Evolutionary conservation across 2,888 invertebrate genomes (phyloP), one percentile per base, ranked within the genome.

Genomic region (Drosophila acutilabella): DNA sequence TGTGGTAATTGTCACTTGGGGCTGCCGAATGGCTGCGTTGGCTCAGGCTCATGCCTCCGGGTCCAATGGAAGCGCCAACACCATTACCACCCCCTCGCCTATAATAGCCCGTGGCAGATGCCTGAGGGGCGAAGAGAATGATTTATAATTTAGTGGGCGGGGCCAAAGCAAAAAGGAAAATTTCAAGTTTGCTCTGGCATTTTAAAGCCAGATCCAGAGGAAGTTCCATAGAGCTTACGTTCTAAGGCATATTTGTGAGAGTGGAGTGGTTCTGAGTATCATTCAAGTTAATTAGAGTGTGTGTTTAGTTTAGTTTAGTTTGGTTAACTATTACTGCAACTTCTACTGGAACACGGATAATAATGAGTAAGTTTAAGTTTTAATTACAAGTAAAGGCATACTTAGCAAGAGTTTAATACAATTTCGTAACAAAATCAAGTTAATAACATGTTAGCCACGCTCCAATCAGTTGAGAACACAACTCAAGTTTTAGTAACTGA

Each of bases 11-110:
- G 76, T 93, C 93, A 79, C 91, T 92, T 33, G 97, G 97, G 65
- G 97, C 97, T 64, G 97, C 97, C 64, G 97, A 97, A 93, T 97
- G 97, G 89, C 97, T 97, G 80, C 97, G 94, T 91, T 96, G 96
- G 66, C 91, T 89, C 16, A 91, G 82, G 81, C 89, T 90, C 89
- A 91, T 91, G 74, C 92, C 92, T 77, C 93, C 93, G 64, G 93
- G 92, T 75, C 92, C 93, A 77, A 91, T 91, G 73, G 81, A 66
- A 42, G 81, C 76, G 36, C 88, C 78, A 64, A 93, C 91, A 81
- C 92, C 93, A 90, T 91, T 92, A 74, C 80, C 88, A 11, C 70
- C 87, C 45, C 88, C 80, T 45, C 93, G 91, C 75, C 92, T 90
- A 80, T 91, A 94, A 92, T 89, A 92, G 76, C 91, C 83, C 65